Evolutionary conservation across 2,888 invertebrate species (phyloP).

Genomic region (Agapostemon virescens): DNA sequence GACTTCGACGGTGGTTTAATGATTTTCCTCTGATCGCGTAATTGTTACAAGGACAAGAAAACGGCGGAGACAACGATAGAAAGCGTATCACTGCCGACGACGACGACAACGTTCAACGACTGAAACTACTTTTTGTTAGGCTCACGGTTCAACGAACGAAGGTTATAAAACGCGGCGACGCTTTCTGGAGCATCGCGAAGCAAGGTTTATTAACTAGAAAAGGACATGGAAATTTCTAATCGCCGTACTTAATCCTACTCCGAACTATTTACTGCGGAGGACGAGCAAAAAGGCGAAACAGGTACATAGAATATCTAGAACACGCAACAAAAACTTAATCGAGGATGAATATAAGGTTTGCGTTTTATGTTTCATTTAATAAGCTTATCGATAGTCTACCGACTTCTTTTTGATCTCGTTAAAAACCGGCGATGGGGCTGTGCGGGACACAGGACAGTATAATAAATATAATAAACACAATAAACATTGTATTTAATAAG

Average conservation of each 20-base stretch:
- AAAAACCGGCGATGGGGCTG: neutral
- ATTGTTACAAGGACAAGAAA: neutral
- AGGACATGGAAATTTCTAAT: slow-evolving; percentile 11
- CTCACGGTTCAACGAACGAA: slow-evolving; percentile 7
- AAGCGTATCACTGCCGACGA: neutral
- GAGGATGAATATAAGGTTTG: neutral
- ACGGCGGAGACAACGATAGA: neutral
- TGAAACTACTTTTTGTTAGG: neutral
- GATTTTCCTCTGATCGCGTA: neutral
- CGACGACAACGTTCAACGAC: no score
- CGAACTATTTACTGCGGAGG: neutral
- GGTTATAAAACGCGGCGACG: neutral
- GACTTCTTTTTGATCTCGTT: neutral
- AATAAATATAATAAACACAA: neutral
- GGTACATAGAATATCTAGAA: neutral
- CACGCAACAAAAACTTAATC: neutral
- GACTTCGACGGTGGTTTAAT: neutral
- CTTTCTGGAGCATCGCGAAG: neutral
- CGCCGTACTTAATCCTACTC: neutral
- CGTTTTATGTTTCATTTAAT: neutral
- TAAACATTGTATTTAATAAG: neutral
- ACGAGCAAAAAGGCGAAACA: neutral
- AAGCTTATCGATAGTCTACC: neutral
- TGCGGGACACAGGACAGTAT: neutral
- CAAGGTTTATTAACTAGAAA: slow-evolving; percentile 6